Base-by-base conservation (phyloP, 1,140 invertebrate genomes). In the Araneus ventricosus region DNA sequence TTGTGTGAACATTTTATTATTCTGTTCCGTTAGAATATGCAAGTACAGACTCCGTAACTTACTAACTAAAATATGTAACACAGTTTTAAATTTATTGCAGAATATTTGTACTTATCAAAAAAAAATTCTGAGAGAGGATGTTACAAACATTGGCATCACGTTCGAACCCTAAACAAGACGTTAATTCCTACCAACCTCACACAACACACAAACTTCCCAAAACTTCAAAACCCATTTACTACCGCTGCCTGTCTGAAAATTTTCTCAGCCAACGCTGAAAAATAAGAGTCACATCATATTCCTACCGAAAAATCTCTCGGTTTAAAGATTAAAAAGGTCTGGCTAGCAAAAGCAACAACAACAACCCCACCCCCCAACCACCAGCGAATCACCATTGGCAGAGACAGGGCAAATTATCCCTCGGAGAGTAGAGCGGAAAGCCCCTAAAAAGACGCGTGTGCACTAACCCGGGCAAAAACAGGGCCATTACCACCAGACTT, bases 321-420 rank as follows among this genome's bases (percentile, higher is more conserved):
- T 75, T 52, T 75, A 75, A 75, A 75, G 70, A 75, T 75, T 75
- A 75, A 75, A 30, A 75, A 75, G 70, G 70, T 75, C 30, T 37
- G 14, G 30, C 30, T n/a, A 7, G 24, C 45, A 52, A 52, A 52
- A 52, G 45, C 45, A 52, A 52, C 59, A 63, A 52, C 59, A 63
- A 24, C 59, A 63, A 63, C 59, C 59, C 59, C 59, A 24, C 59
- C 59, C 59, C 5, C 59, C 59, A 7, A n/a, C 59, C 59, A 63
- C 59, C 59, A 63, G 59, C 59, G 59, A 63, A 75, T 75, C 70
- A 34, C 34, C 34, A 34, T 20, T 34, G 70, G 24, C 63, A 75
- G 27, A 30, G 27, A 75, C 70, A 20, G 63, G 63, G 30, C 70
- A 34, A 75, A 75, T 75, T 75, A 75, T 75, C 70, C 70, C 70